These are phyloP conservation scores for Trachelus iudaicus DNA, from an alignment of 2,888 invertebrate genomes.

Conservation along the genomic window DNA sequence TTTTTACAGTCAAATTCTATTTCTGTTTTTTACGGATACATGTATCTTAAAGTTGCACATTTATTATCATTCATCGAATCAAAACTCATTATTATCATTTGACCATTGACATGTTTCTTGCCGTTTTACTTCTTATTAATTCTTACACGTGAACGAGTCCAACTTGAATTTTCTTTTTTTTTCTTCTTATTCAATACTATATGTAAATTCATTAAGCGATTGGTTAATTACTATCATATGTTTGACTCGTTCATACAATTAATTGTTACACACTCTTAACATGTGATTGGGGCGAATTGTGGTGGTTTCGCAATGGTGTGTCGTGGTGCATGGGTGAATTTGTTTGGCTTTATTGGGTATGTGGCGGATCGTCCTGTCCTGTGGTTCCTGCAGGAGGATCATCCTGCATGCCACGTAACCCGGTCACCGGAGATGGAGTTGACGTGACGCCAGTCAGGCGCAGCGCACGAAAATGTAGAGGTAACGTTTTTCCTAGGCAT, in stretches of 20 bases:
- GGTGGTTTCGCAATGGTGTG: constrained; percentile 29
- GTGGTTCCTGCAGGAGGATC: constrained; percentile 57
- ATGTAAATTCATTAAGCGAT: not conserved
- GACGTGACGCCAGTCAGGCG: constrained; percentile 67
- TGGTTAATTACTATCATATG: not conserved
- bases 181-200: not conserved
- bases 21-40: not conserved
- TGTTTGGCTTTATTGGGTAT: constrained; percentile 47
- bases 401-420: constrained; percentile 70
- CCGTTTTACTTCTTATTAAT: not conserved
- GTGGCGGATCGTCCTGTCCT: constrained; percentile 50
- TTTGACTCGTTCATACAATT: constrained; percentile 25
- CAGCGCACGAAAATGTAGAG: constrained; percentile 62
- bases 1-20: not conserved
- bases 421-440: constrained; percentile 74
- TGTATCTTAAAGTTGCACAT: not conserved
- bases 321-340: constrained; percentile 39
- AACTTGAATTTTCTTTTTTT: not conserved
- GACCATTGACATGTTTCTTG: not conserved
- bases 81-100: not conserved
- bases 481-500: constrained; percentile 42
- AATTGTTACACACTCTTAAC: constrained; percentile 25
- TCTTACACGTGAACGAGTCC: not conserved
- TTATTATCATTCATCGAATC: not conserved
- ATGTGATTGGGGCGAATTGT: constrained; percentile 31